Base-by-base conservation (phyloP, 2,113 vertebrate genomes). In the Zapornia atra region DNA sequence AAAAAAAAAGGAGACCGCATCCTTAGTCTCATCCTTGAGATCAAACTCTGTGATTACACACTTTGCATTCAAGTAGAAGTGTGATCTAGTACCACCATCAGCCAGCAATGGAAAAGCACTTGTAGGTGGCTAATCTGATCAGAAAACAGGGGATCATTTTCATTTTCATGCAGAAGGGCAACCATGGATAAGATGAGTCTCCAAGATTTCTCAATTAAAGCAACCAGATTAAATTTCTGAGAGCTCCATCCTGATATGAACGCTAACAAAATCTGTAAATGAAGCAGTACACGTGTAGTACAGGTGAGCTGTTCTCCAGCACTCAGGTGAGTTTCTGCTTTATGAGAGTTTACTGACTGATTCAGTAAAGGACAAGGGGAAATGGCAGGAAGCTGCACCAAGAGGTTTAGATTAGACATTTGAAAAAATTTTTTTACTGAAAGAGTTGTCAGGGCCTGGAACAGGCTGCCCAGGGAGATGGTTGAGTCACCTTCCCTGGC, bases 51-150 rank as follows among this genome's bases (percentile, higher is more conserved):
- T 57, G 61, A 56, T 82, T 25, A 31, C 9, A 16, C 4, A 3
- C 6, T 16, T 16, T 53, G 28, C 22, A 11, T 82, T 88, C 26
- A 69, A 38, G 56, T 2, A 61, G 36, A 88, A 51, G 51, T 76
- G 26, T 34, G 88, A 96, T 93, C 88, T 69, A 59, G 76, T 61
- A 64, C 44, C 17, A 15, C 53, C 22, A 82, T 86, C 80, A 96
- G 76, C 82, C 82, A 92, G 64, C 69, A 51, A 38, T 12, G 12
- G 65, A 21, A 61, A 84, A 95, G 17, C 25, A 44, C 33, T 59
- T 36, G 25, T 25, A 79, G 93, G 86, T 86, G 77, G 79, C 76
- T 93, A 64, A 87, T 96, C 92, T 91, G 76, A 81, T 75, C 72
- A 50, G 68, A 72, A 9, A 84, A 92, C 83, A 94, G 48, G 31